Base-by-base conservation (phyloP, 2,113 vertebrate species). In the Daubentonia madagascariensis region DNA sequence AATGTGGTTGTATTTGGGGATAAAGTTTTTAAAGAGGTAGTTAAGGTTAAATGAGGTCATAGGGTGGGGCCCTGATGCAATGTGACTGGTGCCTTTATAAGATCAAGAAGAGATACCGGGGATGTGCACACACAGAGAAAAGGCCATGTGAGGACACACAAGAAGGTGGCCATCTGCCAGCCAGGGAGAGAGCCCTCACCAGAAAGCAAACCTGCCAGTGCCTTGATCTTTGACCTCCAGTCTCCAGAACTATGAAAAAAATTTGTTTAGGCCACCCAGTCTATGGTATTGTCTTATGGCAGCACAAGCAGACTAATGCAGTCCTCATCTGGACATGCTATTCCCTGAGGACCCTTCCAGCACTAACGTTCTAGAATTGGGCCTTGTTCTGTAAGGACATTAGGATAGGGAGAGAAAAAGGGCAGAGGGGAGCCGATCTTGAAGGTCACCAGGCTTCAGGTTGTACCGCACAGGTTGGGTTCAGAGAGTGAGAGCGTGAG, bases 101-200 rank as follows among this genome's bases (percentile, higher is more conserved):
- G 23, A 76, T 43, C 57, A 52, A 18, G 52, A 45, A 57, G 35
- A 72, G 88, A 86, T 5, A 18, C 14, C 5, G 17, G 70, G 65
- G n/a, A 57, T 1, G 2, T 18, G 11, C 68, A 16, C 8, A 40
- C 35, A 13, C 28, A 43, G 61, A 63, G 32, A 30, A 65, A 17
- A 68, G 93, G 52, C 52, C 8, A 1, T 0, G 9, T 5, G 0
- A 22, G n/a, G 43, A 9, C n/a, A 48, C 13, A 6, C 1, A 28
- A 48, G 23, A 18, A 50, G 43, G 16, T 0, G 3, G 20, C 75
- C 1, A 0, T 18, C 16, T 70, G 43, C 45, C 65, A 70, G 40
- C n/a, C 43, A 13, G 20, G 57, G 32, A 23, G 57, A 17, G 72
- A 85, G 8, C 4, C 18, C 25, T 54, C 54, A 22, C 67, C 22